Evolutionary conservation across 2,113 vertebrate species (phyloP).

Genomic region (Serinus canaria): DNA sequence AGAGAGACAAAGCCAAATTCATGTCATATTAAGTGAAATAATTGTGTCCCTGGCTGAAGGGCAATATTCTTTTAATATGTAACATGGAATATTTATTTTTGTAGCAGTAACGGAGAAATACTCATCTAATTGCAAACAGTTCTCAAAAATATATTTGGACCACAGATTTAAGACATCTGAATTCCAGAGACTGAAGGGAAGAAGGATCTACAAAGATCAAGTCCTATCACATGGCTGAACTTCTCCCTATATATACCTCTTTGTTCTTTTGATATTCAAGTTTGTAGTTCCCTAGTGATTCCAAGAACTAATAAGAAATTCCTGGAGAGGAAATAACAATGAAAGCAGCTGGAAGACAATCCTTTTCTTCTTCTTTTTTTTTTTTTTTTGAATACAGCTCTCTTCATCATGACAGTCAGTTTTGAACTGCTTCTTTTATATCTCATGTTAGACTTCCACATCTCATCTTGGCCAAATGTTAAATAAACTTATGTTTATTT

Average conservation of each 20-base stretch:
- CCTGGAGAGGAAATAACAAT: slow-evolving; percentile 39
- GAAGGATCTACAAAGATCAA: not conserved
- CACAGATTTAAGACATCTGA: slow-evolving; percentile 31
- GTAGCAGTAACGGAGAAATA: slow-evolving; percentile 27
- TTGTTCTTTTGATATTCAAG: slow-evolving; percentile 38
- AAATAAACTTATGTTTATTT: not conserved
- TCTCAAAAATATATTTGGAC: slow-evolving; percentile 1
- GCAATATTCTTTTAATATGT: slow-evolving; percentile 19
- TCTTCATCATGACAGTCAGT: not conserved
- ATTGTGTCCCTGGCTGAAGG: not conserved
- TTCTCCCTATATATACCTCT: slow-evolving; percentile 2
- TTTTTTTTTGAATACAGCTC: not conserved
- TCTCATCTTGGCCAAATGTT: not conserved
- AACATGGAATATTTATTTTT: slow-evolving; percentile 51
- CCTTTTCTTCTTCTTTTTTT: not conserved
- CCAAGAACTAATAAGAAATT: slow-evolving; percentile 41
- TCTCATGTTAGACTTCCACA: not conserved
- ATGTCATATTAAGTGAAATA: slow-evolving; percentile 16
- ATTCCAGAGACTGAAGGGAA: slow-evolving; percentile 17
- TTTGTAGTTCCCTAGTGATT: slow-evolving; percentile 14
- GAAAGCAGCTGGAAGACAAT: slow-evolving; percentile 4
- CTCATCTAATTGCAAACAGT: slow-evolving; percentile 54
- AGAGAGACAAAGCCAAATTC: slow-evolving; percentile 24
- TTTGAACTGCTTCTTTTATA: not conserved
- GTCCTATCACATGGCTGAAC: not conserved